Percentiles rank a stretch among this genome's conserved stretches.
phyloP scores from a whole-genome alignment of 2,113 vertebrate species.

The Notarius quadriscutis region DNA sequence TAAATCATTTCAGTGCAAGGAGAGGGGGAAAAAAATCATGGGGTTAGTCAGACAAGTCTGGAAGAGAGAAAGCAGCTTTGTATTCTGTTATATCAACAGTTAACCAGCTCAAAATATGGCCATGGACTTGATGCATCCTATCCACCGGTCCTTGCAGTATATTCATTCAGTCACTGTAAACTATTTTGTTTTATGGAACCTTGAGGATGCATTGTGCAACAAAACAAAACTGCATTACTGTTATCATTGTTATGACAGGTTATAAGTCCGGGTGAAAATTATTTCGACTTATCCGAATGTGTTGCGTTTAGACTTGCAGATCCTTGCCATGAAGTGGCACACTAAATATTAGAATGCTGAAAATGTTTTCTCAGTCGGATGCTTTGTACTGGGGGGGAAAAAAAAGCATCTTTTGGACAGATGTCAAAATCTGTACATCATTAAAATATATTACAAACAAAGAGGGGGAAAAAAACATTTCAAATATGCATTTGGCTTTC shows the following conservation, averaged over 20 bases:
- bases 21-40: background rate
- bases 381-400: background rate
- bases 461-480: background rate
- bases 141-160: background rate
- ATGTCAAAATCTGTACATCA: conserved; percentile 30
- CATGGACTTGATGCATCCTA: background rate
- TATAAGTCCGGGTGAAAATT: background rate
- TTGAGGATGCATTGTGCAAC: too few species aligned
- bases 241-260: background rate
- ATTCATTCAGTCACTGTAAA: background rate
- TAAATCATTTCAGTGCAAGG: background rate
- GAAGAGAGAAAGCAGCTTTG: background rate
- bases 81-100: background rate
- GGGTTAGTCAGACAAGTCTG: background rate
- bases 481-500: conserved; percentile 33
- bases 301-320: background rate
- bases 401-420: background rate
- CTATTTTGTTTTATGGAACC: background rate
- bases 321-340: background rate
- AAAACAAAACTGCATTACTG: background rate
- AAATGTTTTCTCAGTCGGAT: background rate
- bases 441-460: conserved; percentile 27
- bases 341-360: background rate
- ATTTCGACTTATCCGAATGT: background rate
- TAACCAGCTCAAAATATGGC: background rate